Conservation (phyloP, 2,888 invertebrate species). For the Andrena bicolor region DNA sequence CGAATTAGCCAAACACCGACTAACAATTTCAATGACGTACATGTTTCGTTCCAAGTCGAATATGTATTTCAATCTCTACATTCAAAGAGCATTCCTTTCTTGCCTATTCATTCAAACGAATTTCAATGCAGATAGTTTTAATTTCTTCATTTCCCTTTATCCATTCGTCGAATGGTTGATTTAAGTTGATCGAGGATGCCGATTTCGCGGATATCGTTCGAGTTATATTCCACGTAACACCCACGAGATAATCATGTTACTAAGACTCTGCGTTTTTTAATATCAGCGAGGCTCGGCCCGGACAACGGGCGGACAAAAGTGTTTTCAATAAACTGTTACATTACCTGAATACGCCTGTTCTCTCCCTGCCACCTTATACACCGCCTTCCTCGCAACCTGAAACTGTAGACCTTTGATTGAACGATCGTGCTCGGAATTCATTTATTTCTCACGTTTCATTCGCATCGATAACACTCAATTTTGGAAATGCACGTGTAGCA, state of each 20-base stretch:
- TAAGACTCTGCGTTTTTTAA: constrained; percentile 84
- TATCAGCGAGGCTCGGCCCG: constrained; percentile 82
- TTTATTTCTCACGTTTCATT: background rate
- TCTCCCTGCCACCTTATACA: background rate
- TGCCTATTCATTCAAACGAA: background rate
- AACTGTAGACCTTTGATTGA: background rate
- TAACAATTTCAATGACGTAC: background rate
- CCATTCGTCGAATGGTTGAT: background rate
- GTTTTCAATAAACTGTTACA: constrained; percentile 85
- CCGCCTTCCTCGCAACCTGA: background rate
- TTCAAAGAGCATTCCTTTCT: background rate
- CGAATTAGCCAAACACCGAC: background rate
- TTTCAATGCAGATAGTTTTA: background rate
- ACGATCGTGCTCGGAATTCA: background rate
- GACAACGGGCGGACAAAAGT: constrained; percentile 79
- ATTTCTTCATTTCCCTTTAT: background rate
- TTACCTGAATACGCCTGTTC: constrained; percentile 76
- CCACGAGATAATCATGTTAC: constrained; percentile 84
- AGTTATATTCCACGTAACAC: constrained; percentile 81
- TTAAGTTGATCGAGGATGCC: constrained; percentile 54
- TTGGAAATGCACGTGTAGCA: background rate
- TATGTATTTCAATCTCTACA: background rate
- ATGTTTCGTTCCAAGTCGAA: too few relatives aligned
- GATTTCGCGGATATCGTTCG: constrained; percentile 78
- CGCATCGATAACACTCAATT: background rate